These are phyloP conservation scores for Melanotaenia nigrans DNA, from an alignment of 2,797 vertebrate species.

Conservation along the genomic window DNA sequence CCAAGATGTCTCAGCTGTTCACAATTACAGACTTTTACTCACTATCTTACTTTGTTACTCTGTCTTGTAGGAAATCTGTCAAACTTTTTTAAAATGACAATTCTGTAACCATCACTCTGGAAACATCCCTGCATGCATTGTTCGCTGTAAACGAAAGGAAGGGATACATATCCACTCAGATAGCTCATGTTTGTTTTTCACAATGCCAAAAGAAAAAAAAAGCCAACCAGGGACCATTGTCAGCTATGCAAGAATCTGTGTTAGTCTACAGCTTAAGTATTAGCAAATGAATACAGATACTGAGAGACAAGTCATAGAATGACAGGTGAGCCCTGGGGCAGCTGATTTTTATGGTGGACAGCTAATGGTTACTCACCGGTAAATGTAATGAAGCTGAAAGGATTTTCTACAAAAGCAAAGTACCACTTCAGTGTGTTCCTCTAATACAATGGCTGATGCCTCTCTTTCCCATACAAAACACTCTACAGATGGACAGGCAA, in stretches of 20 bases:
- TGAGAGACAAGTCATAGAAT: constrained; percentile 31
- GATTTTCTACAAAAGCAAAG: constrained; percentile 60
- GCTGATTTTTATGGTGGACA: constrained; percentile 57
- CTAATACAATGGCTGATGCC: constrained; percentile 47
- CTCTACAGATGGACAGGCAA: constrained; percentile 76
- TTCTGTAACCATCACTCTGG: not conserved
- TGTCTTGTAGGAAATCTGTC: not conserved
- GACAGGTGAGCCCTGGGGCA: constrained; percentile 30
- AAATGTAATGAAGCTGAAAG: constrained; percentile 69
- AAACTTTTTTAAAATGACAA: not conserved
- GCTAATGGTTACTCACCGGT: constrained; percentile 66
- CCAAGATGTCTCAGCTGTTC: not conserved
- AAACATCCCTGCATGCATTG: not conserved
- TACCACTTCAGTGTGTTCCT: constrained; percentile 40
- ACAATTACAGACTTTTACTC: not conserved
- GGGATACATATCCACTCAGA: not conserved
- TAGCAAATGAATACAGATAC: constrained; percentile 60
- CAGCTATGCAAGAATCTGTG: constrained; percentile 28
- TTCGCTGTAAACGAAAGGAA: not conserved
- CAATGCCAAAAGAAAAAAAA: constrained; percentile 25
- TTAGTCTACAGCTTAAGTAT: constrained; percentile 44
- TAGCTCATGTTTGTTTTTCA: constrained; percentile 13
- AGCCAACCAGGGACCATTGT: constrained; percentile 11
- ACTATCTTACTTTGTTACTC: not conserved
- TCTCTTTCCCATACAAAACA: constrained; percentile 62